Conservation (phyloP, 1,140 invertebrate species). For the Aplysia californica region DNA sequence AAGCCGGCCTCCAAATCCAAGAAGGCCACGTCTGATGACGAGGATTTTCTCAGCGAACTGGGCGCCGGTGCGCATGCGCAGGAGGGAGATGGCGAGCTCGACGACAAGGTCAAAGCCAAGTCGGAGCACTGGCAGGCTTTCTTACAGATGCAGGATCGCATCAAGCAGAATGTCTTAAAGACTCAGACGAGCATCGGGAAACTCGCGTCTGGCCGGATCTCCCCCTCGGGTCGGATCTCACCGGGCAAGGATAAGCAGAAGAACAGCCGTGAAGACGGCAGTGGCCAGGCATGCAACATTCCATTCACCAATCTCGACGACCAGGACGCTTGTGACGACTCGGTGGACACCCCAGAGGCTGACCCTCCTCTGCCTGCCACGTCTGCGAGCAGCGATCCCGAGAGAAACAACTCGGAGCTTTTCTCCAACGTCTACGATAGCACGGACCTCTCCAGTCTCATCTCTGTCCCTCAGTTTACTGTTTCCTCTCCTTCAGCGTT, state of each 20-base stretch:
- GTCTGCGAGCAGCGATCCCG: neutral
- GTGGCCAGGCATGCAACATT: conserved; percentile 8
- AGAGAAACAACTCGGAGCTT: neutral
- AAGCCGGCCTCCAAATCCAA: conserved; percentile 49
- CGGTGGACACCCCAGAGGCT: neutral
- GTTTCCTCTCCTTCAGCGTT: conserved; percentile 20
- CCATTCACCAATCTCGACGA: conserved; percentile 21
- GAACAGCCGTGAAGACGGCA: conserved; percentile 8
- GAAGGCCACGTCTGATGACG: neutral
- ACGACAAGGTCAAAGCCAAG: conserved; percentile 53
- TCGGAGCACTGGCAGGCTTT: conserved; percentile 69
- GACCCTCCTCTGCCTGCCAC: neutral
- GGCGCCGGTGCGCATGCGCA: neutral
- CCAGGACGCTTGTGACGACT: neutral
- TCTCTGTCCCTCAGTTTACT: conserved; percentile 19
- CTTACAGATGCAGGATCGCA: conserved; percentile 66
- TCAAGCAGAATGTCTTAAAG: conserved; percentile 64
- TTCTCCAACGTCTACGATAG: conserved; percentile 31
- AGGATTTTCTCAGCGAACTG: neutral
- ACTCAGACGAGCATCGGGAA: conserved; percentile 64
- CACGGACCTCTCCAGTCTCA: conserved; percentile 7
- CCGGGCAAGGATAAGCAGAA: conserved; percentile 31
- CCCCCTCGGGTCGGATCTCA: conserved; percentile 41
- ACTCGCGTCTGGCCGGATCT: conserved; percentile 47
- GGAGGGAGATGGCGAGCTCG: conserved; percentile 14